These are phyloP conservation scores for Calliopum simillimum DNA, from an alignment of 2,888 invertebrate species.

Conservation along the genomic window DNA sequence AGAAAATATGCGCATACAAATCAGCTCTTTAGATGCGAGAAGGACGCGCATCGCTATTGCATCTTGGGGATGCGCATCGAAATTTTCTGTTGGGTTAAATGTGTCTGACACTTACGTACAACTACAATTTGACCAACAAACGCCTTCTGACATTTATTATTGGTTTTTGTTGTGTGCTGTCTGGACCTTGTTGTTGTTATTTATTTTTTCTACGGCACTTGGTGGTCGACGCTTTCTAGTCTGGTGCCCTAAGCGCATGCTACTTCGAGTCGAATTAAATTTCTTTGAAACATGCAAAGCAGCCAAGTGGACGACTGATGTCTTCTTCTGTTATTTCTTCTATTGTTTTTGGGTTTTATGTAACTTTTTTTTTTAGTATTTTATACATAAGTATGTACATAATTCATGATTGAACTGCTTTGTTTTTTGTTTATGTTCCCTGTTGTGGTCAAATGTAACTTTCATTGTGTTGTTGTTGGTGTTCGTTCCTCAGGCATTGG, in stretches of 20 bases:
- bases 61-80: no score
- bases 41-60: no score
- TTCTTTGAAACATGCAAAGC: slow-evolving; percentile 22
- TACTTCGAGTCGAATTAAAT: slow-evolving; percentile 4
- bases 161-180: slow-evolving; percentile 2
- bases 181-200: neutral
- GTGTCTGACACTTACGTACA: no score
- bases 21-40: no score
- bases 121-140: slow-evolving; percentile 9
- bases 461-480: slow-evolving; percentile 1
- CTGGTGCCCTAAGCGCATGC: neutral
- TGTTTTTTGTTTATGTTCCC: neutral
- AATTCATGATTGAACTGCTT: neutral
- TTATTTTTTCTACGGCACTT: neutral
- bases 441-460: neutral
- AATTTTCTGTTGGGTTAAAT: no score
- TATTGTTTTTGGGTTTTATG: no score
- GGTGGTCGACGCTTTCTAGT: neutral
- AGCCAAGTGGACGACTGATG: slow-evolving; percentile 16
- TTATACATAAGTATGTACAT: neutral
- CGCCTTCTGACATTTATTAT: slow-evolving; percentile 19
- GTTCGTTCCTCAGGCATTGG: neutral
- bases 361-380: no score
- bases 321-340: neutral
- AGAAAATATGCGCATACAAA: no score